Percentiles rank a stretch among this genome's conserved stretches.
Conservation (phyloP, 2,113 vertebrate species). For the Pedetes capensis region DNA sequence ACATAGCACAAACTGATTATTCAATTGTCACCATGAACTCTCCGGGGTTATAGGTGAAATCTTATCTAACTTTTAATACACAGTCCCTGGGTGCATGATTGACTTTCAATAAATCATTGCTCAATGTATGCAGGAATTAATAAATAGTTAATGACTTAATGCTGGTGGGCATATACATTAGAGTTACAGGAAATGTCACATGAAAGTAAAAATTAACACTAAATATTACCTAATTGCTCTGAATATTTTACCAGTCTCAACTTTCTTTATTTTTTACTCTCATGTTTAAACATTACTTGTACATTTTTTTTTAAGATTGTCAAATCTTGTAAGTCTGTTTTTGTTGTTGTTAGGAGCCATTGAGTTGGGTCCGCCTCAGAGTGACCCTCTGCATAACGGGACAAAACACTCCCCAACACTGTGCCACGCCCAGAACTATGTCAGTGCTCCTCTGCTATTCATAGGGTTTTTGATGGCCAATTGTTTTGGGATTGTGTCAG, state of each 20-base stretch:
- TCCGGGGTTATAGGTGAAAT: not conserved
- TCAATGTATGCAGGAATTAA: not conserved
- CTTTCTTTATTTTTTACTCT: not conserved
- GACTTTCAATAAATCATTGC: not conserved
- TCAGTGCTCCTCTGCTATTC: too few relatives aligned
- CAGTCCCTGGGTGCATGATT: not conserved
- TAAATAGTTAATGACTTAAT: not conserved
- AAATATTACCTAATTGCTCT: not conserved
- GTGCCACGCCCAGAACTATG: too few relatives aligned
- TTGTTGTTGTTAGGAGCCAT: too few relatives aligned
- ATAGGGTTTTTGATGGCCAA: too few relatives aligned
- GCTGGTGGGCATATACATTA: not conserved
- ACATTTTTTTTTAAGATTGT: not conserved
- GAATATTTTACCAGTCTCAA: not conserved
- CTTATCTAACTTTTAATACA: not conserved
- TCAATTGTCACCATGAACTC: not conserved
- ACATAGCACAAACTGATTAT: not conserved
- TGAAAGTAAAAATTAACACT: not conserved
- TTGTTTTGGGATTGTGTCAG: too few relatives aligned
- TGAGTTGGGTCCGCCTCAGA: too few relatives aligned
- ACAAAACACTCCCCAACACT: too few relatives aligned
- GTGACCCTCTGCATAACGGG: too few relatives aligned
- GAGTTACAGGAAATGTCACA: not conserved
- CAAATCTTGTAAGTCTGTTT: not conserved
- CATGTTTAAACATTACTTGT: not conserved